These are phyloP conservation scores for Gorsachius magnificus DNA, from an alignment of 2,797 vertebrate genomes.

Conservation along the genomic window DNA sequence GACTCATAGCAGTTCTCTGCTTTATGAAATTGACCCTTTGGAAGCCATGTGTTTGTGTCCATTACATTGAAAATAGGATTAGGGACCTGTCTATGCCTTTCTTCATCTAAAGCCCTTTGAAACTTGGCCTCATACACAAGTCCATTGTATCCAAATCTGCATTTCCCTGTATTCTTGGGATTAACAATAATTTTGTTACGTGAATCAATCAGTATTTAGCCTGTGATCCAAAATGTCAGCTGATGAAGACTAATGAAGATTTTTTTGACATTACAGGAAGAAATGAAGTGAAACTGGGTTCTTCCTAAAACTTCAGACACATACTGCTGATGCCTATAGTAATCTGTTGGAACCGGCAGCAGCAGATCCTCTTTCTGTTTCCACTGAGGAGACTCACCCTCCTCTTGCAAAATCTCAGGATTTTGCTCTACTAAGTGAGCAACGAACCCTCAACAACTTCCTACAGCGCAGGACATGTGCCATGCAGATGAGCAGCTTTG, in stretches of 20 bases:
- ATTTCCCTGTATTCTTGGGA: neutral
- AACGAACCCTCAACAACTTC: neutral
- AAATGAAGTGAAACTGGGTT: neutral
- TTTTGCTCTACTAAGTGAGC: neutral
- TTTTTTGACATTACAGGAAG: neutral
- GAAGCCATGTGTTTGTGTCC: neutral
- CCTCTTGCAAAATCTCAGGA: neutral
- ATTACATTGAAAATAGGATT: neutral
- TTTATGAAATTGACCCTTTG: neutral
- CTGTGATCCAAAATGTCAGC: neutral
- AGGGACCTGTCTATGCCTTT: neutral
- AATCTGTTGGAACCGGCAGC: neutral
- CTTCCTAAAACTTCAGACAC: neutral
- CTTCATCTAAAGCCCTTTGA: neutral
- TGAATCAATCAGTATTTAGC: neutral
- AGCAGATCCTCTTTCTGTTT: neutral
- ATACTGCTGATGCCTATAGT: neutral
- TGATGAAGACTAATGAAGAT: neutral
- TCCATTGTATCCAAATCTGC: neutral
- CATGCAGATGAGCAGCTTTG: neutral
- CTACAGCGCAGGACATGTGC: neutral
- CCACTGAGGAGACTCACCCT: neutral
- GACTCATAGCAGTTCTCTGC: neutral
- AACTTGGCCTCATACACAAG: neutral
- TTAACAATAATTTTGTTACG: neutral